These are phyloP conservation scores for Halictus quadricinctus DNA, from an alignment of 2,888 invertebrate species.

Conservation along the genomic window DNA sequence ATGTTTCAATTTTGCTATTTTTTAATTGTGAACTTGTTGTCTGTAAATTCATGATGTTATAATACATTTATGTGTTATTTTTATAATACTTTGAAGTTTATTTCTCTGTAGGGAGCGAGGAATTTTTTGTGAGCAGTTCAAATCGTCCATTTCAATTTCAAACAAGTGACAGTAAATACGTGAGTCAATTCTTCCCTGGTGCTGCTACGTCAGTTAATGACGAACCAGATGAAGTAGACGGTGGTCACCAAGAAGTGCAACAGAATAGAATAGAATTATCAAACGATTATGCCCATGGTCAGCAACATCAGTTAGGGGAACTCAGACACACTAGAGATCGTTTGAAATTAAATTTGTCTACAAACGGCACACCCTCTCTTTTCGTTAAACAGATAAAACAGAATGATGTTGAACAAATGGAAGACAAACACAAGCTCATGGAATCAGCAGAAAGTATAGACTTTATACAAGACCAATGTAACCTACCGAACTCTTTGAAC, in stretches of 20 bases:
- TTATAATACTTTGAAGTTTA: constrained; percentile 12
- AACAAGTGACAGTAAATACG: constrained; percentile 82
- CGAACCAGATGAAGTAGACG: constrained; percentile 65
- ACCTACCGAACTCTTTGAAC: constrained; percentile 52
- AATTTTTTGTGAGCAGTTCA: constrained; percentile 90
- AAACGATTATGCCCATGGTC: constrained; percentile 60
- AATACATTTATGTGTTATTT: neutral
- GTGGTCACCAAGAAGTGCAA: constrained; percentile 57
- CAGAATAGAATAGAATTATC: constrained; percentile 63
- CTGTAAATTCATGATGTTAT: neutral
- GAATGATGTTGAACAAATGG: constrained; percentile 49
- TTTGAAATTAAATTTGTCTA: constrained; percentile 87
- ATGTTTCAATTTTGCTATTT: too few species aligned
- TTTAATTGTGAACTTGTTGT: too few species aligned
- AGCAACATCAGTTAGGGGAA: constrained; percentile 85
- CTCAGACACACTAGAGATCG: constrained; percentile 88
- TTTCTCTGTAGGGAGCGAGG: constrained; percentile 83
- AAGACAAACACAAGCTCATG: constrained; percentile 55
- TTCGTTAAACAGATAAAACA: constrained; percentile 53
- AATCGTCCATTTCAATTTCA: constrained; percentile 87
- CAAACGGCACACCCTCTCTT: constrained; percentile 52
- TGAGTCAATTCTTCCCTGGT: constrained; percentile 90
- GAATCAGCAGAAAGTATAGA: constrained; percentile 40
- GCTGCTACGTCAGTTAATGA: constrained; percentile 63
- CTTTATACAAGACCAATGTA: constrained; percentile 53